Evolutionary conservation across 2,888 invertebrate genomes (phyloP).

Genomic region (Chelonus formosanus): DNA sequence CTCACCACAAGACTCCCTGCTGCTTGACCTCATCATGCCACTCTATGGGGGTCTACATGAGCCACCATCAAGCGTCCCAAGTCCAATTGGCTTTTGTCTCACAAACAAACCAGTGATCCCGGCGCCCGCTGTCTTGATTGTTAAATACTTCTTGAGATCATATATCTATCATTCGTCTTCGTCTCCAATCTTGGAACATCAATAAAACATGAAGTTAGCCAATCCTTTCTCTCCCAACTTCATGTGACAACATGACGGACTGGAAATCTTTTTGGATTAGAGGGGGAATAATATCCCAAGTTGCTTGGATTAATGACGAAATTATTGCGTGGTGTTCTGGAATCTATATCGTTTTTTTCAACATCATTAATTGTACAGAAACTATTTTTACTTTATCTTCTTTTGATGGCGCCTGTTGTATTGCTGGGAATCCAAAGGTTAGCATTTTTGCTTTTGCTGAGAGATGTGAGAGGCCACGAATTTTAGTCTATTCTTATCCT

Average conservation of each 20-base stretch:
- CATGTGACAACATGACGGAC: constrained; percentile 23
- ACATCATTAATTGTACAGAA: constrained; percentile 42
- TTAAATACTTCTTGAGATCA: constrained; percentile 17
- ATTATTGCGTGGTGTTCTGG: constrained; percentile 56
- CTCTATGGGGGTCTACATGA: constrained; percentile 63
- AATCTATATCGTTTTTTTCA: constrained; percentile 51
- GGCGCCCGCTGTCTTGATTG: constrained; percentile 11
- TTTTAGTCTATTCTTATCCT: constrained; percentile 73
- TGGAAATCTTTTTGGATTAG: constrained; percentile 55
- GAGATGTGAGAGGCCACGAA: constrained; percentile 69
- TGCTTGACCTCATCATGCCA: constrained; percentile 63
- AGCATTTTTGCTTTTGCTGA: constrained; percentile 69
- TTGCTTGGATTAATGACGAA: constrained; percentile 55
- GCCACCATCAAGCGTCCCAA: constrained; percentile 49
- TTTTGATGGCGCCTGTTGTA: constrained; percentile 53
- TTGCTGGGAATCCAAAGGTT: constrained; percentile 50
- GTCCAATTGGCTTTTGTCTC: constrained; percentile 61
- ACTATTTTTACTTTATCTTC: constrained; percentile 44
- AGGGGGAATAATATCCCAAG: constrained; percentile 51
- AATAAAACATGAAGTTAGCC: constrained; percentile 3
- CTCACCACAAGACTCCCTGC: constrained; percentile 52
- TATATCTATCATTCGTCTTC: constrained; percentile 15
- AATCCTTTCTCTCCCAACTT: not conserved
- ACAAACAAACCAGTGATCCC: not conserved
- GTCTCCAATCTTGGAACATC: constrained; percentile 1